These are phyloP conservation scores for Drosophila dives DNA, from an alignment of 2,888 invertebrate genomes.

Conservation along the genomic window DNA sequence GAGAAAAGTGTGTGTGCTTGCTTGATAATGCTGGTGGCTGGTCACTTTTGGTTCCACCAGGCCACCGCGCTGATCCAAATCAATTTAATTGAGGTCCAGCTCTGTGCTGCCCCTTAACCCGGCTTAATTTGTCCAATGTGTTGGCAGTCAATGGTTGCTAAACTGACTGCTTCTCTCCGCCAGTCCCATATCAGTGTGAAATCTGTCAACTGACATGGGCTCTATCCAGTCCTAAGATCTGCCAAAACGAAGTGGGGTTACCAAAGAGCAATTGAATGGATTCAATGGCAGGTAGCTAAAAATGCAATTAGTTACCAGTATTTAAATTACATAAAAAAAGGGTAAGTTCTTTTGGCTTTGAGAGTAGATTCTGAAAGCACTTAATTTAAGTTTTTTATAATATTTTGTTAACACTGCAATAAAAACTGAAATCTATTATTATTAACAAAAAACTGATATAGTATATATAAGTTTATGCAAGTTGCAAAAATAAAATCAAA, in stretches of 20 bases:
- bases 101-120: conserved; percentile 56
- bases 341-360: neutral
- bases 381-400: neutral
- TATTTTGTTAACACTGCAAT: neutral
- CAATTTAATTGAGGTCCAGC: conserved; percentile 77
- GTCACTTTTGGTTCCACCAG: conserved; percentile 38
- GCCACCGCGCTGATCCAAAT: conserved; percentile 66
- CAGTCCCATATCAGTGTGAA: conserved; percentile 43
- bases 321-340: neutral
- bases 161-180: conserved; percentile 15
- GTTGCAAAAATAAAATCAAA: neutral
- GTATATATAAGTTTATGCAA: neutral
- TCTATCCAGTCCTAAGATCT: conserved; percentile 29
- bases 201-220: conserved; percentile 42
- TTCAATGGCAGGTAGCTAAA: conserved; percentile 4
- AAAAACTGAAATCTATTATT: neutral
- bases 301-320: neutral
- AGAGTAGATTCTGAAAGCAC: too few species aligned
- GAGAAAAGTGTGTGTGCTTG: conserved; percentile 12
- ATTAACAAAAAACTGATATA: neutral
- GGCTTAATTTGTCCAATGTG: conserved; percentile 65
- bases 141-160: conserved; percentile 41
- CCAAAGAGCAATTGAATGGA: conserved; percentile 36
- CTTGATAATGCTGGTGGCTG: conserved; percentile 52
- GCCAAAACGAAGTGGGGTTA: conserved; percentile 46